A percentile compares a stretch with the other conserved stretches of the same genome.
These are phyloP conservation scores for Leptinotarsa tumamoca DNA, from an alignment of 2,888 invertebrate species.

Conservation along the genomic window DNA sequence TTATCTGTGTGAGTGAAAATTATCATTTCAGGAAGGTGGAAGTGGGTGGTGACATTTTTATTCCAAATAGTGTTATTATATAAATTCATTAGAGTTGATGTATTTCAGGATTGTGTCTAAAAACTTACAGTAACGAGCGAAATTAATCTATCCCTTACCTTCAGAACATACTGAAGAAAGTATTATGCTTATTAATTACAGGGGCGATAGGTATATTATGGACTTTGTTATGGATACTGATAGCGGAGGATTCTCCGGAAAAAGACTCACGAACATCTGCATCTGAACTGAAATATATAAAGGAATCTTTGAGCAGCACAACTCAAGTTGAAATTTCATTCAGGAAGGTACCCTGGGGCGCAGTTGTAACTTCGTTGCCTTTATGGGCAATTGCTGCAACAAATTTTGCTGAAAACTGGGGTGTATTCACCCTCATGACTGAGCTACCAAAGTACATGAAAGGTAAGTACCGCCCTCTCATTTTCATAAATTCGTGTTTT, in stretches of 20 bases:
- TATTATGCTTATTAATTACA: slow-evolving; percentile 50
- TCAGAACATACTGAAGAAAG: neutral
- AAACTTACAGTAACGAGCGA: neutral
- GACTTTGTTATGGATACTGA: slow-evolving; percentile 77
- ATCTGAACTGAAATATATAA: slow-evolving; percentile 80
- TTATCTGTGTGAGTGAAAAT: no score
- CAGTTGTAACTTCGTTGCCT: slow-evolving; percentile 79
- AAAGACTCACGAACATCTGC: slow-evolving; percentile 79
- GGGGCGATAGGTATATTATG: slow-evolving; percentile 77
- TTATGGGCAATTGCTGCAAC: slow-evolving; percentile 87
- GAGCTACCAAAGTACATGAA: slow-evolving; percentile 44
- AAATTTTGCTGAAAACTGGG: slow-evolving; percentile 92
- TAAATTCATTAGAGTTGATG: no score
- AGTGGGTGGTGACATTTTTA: no score
- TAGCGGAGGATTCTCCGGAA: slow-evolving; percentile 81
- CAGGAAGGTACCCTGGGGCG: slow-evolving; percentile 80
- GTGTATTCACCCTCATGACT: slow-evolving; percentile 80
- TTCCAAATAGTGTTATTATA: no score
- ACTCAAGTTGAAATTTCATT: slow-evolving; percentile 64
- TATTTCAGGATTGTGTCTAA: neutral
- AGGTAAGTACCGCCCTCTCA: slow-evolving; percentile 23
- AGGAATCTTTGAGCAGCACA: slow-evolving; percentile 68
- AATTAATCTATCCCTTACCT: neutral
- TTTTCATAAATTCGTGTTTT: neutral
- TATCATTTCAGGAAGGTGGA: no score